A percentile compares a stretch with the other conserved stretches of the same genome.
These are phyloP conservation scores for Ammodytes marinus DNA, from an alignment of 2,113 vertebrate genomes.

Conservation along the genomic window DNA sequence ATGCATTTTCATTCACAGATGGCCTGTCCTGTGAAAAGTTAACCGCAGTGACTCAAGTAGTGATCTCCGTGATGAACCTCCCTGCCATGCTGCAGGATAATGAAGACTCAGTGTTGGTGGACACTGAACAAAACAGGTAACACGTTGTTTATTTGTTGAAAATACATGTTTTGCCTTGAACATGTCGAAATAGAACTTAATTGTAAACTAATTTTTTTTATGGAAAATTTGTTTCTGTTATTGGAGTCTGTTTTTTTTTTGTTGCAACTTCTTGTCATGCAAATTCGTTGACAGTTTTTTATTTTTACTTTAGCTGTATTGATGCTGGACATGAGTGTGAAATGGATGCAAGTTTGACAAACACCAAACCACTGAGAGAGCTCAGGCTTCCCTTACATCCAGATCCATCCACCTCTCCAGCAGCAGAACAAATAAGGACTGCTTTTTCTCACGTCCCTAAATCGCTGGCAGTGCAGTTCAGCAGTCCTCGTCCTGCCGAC, in stretches of 20 bases:
- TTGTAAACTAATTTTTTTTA: neutral
- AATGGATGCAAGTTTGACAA: slow-evolving; percentile 20
- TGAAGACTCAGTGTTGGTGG: slow-evolving; percentile 35
- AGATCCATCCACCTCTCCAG: slow-evolving; percentile 9
- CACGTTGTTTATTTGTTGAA: neutral
- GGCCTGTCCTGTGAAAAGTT: slow-evolving; percentile 50
- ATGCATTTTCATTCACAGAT: slow-evolving; percentile 45
- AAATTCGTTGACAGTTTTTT: neutral
- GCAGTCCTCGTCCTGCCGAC: neutral
- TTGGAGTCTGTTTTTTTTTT: neutral
- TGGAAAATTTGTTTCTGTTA: neutral
- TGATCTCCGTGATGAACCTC: slow-evolving; percentile 74
- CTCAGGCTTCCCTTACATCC: slow-evolving; percentile 12
- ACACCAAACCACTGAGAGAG: slow-evolving; percentile 23
- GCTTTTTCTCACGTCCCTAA: slow-evolving; percentile 22
- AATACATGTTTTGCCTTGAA: neutral
- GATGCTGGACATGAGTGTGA: slow-evolving; percentile 28
- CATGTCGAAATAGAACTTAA: neutral
- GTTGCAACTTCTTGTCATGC: neutral
- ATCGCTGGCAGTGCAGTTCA: slow-evolving; percentile 21
- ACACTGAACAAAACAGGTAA: slow-evolving; percentile 58
- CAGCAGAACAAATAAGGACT: slow-evolving; percentile 30
- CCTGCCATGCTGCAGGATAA: slow-evolving; percentile 41
- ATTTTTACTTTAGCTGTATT: slow-evolving; percentile 43
- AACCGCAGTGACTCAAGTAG: slow-evolving; percentile 61